Percentiles rank a stretch among this genome's conserved stretches.
These are phyloP conservation scores for Oryzias celebensis DNA, from an alignment of 2,113 vertebrate species.

Conservation along the genomic window DNA sequence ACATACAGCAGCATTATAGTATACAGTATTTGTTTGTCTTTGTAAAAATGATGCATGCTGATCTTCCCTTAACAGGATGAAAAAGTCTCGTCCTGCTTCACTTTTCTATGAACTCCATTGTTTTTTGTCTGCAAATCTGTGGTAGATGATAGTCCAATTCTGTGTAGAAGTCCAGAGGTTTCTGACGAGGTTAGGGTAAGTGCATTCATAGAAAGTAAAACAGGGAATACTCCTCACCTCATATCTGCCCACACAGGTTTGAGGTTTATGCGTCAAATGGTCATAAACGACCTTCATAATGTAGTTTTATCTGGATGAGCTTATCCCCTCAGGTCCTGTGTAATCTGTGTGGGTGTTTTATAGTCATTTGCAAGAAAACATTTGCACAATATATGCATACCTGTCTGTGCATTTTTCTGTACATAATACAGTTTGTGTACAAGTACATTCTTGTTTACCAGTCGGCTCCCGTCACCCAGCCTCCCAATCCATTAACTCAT, in stretches of 20 bases:
- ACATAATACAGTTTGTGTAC: neutral
- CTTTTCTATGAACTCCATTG: conserved; percentile 32
- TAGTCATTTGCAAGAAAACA: conserved; percentile 3
- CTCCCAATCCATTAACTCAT: conserved; percentile 55
- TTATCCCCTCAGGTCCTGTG: conserved; percentile 45
- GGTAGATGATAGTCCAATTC: conserved; percentile 27
- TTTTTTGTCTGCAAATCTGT: conserved; percentile 40
- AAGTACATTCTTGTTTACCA: conserved; percentile 44
- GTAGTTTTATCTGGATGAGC: conserved; percentile 69
- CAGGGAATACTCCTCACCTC: conserved; percentile 68
- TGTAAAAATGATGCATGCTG: too few species aligned
- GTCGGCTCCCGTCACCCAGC: conserved; percentile 30
- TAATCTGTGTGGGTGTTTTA: conserved; percentile 27
- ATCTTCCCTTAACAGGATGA: neutral
- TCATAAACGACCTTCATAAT: conserved; percentile 71
- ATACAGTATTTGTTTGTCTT: too few species aligned
- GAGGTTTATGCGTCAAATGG: conserved; percentile 72
- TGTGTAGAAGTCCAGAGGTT: conserved; percentile 36
- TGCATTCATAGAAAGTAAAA: conserved; percentile 53
- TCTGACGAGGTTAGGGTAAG: conserved; percentile 60
- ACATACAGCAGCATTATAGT: too few species aligned
- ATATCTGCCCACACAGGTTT: conserved; percentile 74
- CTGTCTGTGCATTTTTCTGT: conserved; percentile 1
- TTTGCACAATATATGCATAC: conserved; percentile 8
- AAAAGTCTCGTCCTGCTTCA: conserved; percentile 10